Conservation (phyloP, 35 echinoderm and acorn worm species). For the Holothuria glaberrima region DNA sequence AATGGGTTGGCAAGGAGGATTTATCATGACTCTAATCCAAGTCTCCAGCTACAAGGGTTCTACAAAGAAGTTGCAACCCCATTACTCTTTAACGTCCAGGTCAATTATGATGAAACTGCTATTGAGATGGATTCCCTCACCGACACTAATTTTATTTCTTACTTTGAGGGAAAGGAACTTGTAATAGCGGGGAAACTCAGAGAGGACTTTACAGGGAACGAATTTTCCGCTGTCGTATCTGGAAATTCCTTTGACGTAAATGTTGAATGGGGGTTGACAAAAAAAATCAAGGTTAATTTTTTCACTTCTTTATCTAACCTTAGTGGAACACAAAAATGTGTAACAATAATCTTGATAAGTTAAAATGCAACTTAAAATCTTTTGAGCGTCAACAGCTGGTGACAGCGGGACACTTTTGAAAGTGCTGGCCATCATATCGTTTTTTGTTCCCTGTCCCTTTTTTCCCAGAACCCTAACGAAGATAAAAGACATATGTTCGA, state of each 20-base stretch:
- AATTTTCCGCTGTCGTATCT: not conserved
- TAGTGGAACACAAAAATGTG: no score
- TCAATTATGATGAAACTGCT: constrained; percentile 51
- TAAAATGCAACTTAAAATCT: no score
- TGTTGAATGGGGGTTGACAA: constrained; percentile 14
- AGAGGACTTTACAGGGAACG: constrained; percentile 40
- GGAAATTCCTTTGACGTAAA: constrained; percentile 33
- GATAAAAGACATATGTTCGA: no score
- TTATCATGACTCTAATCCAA: constrained; percentile 77
- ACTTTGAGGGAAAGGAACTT: constrained; percentile 81
- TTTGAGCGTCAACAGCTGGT: no score
- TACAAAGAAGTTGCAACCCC: no score
- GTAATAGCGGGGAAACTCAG: constrained; percentile 79
- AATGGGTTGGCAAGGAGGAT: constrained; percentile 73
- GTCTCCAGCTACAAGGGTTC: constrained; percentile 79
- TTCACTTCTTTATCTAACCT: no score
- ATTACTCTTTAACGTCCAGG: constrained; percentile 65
- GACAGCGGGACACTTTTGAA: no score
- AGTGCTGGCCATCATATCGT: no score
- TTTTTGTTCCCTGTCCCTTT: no score
- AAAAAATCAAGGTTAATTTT: not conserved
- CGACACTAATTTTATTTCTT: constrained; percentile 60
- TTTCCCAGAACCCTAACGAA: no score
- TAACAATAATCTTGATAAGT: no score
- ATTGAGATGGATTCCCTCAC: constrained; percentile 73